A percentile compares a stretch with the other conserved stretches of the same genome.
These are phyloP conservation scores for Scalopus aquaticus DNA, from an alignment of 2,113 vertebrate genomes.

Conservation along the genomic window DNA sequence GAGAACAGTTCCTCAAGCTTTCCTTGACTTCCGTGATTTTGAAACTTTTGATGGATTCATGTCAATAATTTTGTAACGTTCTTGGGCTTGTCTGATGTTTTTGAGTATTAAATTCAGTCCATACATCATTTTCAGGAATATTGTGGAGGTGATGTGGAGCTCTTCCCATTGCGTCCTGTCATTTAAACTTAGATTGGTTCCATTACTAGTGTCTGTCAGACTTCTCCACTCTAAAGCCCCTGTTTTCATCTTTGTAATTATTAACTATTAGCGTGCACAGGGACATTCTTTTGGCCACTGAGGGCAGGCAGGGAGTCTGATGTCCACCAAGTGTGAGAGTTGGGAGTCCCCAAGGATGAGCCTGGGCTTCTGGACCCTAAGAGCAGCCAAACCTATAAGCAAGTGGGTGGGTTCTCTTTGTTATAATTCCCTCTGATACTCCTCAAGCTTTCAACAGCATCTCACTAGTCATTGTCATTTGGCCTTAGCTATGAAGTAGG, in stretches of 20 bases:
- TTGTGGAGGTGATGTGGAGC: neutral
- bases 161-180: neutral
- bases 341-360: neutral
- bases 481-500: neutral
- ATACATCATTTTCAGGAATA: neutral
- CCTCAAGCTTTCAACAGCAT: neutral
- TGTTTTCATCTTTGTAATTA: neutral
- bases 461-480: neutral
- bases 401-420: neutral
- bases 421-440: neutral
- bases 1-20: neutral
- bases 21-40: constrained; percentile 12
- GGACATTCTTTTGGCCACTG: neutral
- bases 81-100: neutral
- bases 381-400: neutral
- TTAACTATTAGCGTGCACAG: neutral
- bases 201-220: neutral
- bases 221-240: neutral
- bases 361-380: neutral
- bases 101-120: neutral
- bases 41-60: neutral
- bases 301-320: neutral
- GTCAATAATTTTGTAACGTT: neutral
- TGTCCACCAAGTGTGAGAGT: neutral
- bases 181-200: neutral